A percentile compares a stretch with the other conserved stretches of the same genome.
phyloP scores from a whole-genome alignment of 2,797 vertebrate genomes.

The Microcaecilia unicolor region DNA sequence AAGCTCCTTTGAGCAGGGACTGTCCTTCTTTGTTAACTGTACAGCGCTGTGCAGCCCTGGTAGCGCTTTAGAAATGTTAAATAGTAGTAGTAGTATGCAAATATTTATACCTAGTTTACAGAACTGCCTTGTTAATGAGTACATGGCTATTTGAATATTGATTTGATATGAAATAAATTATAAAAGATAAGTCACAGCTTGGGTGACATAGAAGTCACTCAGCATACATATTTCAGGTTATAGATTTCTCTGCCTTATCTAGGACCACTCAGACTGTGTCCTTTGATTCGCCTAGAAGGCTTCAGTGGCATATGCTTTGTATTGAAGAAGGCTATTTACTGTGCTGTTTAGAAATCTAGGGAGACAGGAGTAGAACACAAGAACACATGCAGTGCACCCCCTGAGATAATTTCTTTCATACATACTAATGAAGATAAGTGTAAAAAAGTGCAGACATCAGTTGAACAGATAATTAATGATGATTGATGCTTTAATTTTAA shows the following conservation, averaged over 20 bases:
- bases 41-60: too few relatives aligned
- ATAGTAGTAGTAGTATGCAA: too few relatives aligned
- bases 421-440: slow-evolving; percentile 39
- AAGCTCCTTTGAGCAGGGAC: too few relatives aligned
- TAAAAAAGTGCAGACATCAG: slow-evolving; percentile 31
- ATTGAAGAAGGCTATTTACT: slow-evolving; percentile 12
- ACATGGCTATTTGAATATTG: too few relatives aligned
- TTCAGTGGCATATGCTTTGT: slow-evolving; percentile 6
- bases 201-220: slow-evolving; percentile 3
- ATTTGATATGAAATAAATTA: too few relatives aligned
- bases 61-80: too few relatives aligned
- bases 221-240: not conserved
- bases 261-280: slow-evolving; percentile 12
- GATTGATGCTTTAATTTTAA: slow-evolving; percentile 39
- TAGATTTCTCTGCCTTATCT: slow-evolving; percentile 3
- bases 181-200: too few relatives aligned
- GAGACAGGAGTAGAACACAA: slow-evolving; percentile 12
- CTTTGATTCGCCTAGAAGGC: slow-evolving; percentile 34
- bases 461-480: slow-evolving; percentile 40
- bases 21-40: too few relatives aligned
- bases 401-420: slow-evolving; percentile 21
- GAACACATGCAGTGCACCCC: slow-evolving; percentile 27
- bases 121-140: too few relatives aligned
- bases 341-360: slow-evolving; percentile 15
- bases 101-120: too few relatives aligned